Evolutionary conservation across 2,797 vertebrate genomes (phyloP).

Genomic region (Otolemur crassicaudatus): DNA sequence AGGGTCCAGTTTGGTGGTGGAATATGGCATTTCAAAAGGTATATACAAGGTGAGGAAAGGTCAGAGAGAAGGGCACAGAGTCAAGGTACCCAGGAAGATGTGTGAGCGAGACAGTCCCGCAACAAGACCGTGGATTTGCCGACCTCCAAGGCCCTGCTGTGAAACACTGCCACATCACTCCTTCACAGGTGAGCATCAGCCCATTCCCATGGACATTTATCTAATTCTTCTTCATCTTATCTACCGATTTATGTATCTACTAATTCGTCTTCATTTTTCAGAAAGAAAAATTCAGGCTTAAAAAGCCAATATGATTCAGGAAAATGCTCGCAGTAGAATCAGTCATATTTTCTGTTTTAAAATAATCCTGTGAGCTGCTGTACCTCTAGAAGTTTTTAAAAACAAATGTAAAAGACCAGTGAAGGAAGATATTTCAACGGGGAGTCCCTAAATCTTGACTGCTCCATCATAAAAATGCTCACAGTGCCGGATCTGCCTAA

Average conservation of each 20-base stretch:
- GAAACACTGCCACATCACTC: neutral
- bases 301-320: neutral
- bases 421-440: neutral
- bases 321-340: neutral
- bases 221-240: neutral
- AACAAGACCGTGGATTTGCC: rapidly evolving
- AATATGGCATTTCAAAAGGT: neutral
- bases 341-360: neutral
- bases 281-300: neutral
- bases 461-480: constrained; percentile 36
- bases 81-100: neutral
- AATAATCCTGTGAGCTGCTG: neutral
- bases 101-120: neutral
- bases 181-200: neutral
- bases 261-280: neutral
- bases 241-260: neutral
- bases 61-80: neutral
- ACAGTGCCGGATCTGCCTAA: constrained; percentile 8
- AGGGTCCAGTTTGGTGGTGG: neutral
- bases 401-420: neutral
- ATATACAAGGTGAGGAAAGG: neutral
- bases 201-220: rapidly evolving
- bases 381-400: neutral
- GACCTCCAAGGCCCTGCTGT: neutral
- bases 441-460: constrained; percentile 38